Percentiles rank a stretch among this genome's conserved stretches.
phyloP scores from a whole-genome alignment of 1,140 invertebrate species.

The Nomia melanderi region DNA sequence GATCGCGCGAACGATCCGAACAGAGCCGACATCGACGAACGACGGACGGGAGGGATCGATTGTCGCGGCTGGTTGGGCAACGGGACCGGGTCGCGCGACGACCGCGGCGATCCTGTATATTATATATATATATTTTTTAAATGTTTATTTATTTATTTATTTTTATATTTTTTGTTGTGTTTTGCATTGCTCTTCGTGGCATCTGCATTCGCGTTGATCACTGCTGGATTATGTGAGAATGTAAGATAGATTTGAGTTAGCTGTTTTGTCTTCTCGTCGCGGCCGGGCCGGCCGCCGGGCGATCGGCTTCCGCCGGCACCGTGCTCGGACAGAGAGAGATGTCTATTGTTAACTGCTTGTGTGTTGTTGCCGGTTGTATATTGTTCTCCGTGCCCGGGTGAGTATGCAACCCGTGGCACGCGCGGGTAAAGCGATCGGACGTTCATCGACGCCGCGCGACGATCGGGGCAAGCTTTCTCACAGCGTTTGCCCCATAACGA shows the following conservation, averaged over 20 bases:
- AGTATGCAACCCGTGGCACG: constrained; percentile 76
- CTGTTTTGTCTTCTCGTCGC: constrained; percentile 40
- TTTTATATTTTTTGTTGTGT: constrained; percentile 26
- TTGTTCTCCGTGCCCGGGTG: constrained; percentile 63
- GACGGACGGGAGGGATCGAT: no score
- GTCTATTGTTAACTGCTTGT: constrained; percentile 75
- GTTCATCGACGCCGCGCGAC: constrained; percentile 6
- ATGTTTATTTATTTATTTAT: no score
- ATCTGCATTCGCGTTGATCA: constrained; percentile 63
- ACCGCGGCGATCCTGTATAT: constrained; percentile 44
- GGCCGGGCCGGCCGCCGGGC: constrained; percentile 24
- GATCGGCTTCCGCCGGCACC: constrained; percentile 36
- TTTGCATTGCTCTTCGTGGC: constrained; percentile 61
- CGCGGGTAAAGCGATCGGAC: constrained; percentile 44
- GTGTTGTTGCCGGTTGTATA: constrained; percentile 75
- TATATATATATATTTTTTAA: background rate
- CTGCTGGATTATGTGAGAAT: constrained; percentile 60
- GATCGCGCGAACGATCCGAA: no score
- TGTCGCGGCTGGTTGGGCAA: no score
- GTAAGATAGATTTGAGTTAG: constrained; percentile 59
- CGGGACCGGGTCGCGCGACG: background rate
- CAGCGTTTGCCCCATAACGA: no score
- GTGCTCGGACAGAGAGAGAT: constrained; percentile 59
- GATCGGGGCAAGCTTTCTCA: background rate
- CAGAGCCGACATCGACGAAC: background rate